These are phyloP conservation scores for Coregonus sp. DNA, from an alignment of 2,797 vertebrate species.

Conservation along the genomic window DNA sequence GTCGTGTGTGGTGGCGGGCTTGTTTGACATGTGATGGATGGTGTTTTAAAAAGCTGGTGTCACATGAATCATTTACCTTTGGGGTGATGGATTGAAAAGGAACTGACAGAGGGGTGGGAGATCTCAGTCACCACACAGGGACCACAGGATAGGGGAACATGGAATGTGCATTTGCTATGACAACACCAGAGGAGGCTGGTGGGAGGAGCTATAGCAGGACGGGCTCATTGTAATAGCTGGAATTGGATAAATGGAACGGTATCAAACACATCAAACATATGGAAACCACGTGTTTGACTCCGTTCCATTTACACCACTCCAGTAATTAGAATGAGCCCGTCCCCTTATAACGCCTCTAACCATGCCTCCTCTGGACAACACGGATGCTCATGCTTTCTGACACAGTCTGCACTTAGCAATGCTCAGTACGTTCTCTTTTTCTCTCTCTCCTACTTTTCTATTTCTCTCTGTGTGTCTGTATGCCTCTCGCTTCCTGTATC, in stretches of 20 bases:
- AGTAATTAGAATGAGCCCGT: no score
- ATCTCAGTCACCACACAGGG: constrained; percentile 41
- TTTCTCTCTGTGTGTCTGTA: not conserved
- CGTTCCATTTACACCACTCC: no score
- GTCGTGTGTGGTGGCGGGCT: constrained; percentile 13
- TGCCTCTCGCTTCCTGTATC: no score
- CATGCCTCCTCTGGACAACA: no score
- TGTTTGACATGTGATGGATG: not conserved
- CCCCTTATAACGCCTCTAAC: no score
- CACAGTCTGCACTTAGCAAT: constrained; percentile 56
- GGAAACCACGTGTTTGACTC: no score
- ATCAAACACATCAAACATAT: no score
- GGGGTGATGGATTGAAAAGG: constrained; percentile 62
- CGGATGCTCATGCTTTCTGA: no score
- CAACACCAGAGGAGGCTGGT: constrained; percentile 3
- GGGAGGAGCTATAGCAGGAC: no score
- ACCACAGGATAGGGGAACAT: constrained; percentile 55
- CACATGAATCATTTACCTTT: constrained; percentile 63
- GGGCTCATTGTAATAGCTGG: no score
- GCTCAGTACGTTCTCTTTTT: constrained; percentile 30
- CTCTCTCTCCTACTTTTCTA: constrained; percentile 19
- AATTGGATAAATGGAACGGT: no score
- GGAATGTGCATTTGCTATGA: constrained; percentile 70
- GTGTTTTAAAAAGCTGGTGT: constrained; percentile 49
- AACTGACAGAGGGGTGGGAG: constrained; percentile 63